Conservation (phyloP, 2,888 invertebrate genomes). For the Terebella lapidaria region DNA sequence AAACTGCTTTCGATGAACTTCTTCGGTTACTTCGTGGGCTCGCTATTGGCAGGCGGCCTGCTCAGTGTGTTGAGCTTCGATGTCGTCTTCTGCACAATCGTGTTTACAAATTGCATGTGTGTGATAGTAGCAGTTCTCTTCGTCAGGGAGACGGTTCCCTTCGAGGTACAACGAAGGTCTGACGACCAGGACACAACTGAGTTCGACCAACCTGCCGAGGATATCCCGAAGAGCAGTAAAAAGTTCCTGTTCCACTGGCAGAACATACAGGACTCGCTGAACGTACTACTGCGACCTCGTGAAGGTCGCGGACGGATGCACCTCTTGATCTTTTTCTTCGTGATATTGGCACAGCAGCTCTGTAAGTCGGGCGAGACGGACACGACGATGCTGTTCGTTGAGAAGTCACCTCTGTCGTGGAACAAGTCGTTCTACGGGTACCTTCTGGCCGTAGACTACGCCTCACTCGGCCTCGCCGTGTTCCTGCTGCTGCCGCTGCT, state of each 20-base stretch:
- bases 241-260: slow-evolving; percentile 9
- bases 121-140: slow-evolving; percentile 34
- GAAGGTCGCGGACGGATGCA: slow-evolving; percentile 27
- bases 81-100: slow-evolving; percentile 35
- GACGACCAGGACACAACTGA: not conserved
- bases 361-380: slow-evolving; percentile 51
- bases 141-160: slow-evolving; percentile 32
- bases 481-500: slow-evolving; percentile 45
- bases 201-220: not conserved
- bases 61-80: slow-evolving; percentile 33
- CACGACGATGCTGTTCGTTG: slow-evolving; percentile 45
- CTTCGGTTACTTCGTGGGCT: slow-evolving; percentile 48
- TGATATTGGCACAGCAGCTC: slow-evolving; percentile 33
- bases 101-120: slow-evolving; percentile 34
- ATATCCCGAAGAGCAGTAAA: not conserved
- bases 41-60: slow-evolving; percentile 35
- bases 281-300: slow-evolving; percentile 31
- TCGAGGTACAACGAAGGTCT: too few species aligned
- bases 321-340: slow-evolving; percentile 35
- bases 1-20: slow-evolving; percentile 49
- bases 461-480: slow-evolving; percentile 45
- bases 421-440: slow-evolving; percentile 44
- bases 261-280: slow-evolving; percentile 33
- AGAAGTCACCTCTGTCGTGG: slow-evolving; percentile 45
- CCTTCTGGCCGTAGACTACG: slow-evolving; percentile 48